Evolutionary conservation across 1,140 invertebrate species (phyloP).

Genomic region (Hylaeus volcanicus): DNA sequence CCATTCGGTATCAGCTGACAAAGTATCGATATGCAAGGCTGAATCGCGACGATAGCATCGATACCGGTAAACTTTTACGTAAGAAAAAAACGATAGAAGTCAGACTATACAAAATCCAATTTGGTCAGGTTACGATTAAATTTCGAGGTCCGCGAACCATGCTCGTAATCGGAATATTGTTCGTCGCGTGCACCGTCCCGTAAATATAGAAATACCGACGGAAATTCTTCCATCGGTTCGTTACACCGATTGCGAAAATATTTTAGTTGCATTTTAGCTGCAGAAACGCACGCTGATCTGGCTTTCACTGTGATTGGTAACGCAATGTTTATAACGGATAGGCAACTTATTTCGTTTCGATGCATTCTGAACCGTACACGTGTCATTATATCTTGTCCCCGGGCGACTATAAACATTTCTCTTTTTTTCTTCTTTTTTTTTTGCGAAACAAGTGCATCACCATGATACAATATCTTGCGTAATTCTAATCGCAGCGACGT

Average conservation of each 20-base stretch:
- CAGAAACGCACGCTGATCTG: background rate
- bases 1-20: slow-evolving; percentile 41
- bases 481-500: background rate
- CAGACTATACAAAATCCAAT: no score
- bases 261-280: slow-evolving; percentile 8
- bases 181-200: background rate
- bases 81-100: no score
- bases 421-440: background rate
- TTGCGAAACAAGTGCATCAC: background rate
- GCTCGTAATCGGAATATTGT: no score
- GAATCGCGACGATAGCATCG: slow-evolving; percentile 19
- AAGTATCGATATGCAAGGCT: slow-evolving; percentile 23
- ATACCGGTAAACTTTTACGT: background rate
- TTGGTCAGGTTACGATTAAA: background rate
- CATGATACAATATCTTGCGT: background rate
- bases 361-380: background rate
- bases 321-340: slow-evolving; percentile 33
- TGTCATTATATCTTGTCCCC: slow-evolving; percentile 42
- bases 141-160: background rate
- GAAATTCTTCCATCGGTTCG: slow-evolving; percentile 12
- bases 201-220: slow-evolving; percentile 5
- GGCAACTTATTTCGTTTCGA: slow-evolving; percentile 9
- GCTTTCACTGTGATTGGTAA: slow-evolving; percentile 48
- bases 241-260: slow-evolving; percentile 24
- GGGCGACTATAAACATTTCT: background rate